These are phyloP conservation scores for Pipa parva DNA, from an alignment of 2,113 vertebrate genomes.

Conservation along the genomic window DNA sequence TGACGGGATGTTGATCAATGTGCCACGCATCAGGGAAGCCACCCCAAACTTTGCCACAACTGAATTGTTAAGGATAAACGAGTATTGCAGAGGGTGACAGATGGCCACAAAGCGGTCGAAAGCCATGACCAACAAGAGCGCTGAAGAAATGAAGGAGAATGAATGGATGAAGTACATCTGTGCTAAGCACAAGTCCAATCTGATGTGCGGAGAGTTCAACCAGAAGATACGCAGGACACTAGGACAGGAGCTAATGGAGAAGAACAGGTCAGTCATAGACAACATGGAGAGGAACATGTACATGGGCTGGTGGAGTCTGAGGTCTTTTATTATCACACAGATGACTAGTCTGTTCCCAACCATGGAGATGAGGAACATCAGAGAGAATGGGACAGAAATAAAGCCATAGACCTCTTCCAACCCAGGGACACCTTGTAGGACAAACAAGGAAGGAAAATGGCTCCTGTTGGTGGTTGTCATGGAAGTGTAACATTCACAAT, in stretches of 20 bases:
- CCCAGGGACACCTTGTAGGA: constrained; percentile 10
- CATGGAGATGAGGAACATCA: constrained; percentile 8
- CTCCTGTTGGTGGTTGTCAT: too few relatives aligned
- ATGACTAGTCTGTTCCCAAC: constrained; percentile 15
- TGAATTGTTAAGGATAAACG: constrained; percentile 4
- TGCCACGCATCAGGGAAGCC: neutral
- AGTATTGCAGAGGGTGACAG: constrained; percentile 32
- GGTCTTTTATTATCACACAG: neutral
- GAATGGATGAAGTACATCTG: constrained; percentile 35
- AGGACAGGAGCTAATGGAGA: constrained; percentile 15
- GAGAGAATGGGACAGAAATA: constrained; percentile 8
- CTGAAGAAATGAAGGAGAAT: constrained; percentile 23
- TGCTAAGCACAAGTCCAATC: constrained; percentile 10
- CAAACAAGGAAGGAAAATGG: neutral
- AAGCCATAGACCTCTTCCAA: constrained; percentile 2
- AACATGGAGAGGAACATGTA: constrained; percentile 27
- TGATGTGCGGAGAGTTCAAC: constrained; percentile 2
- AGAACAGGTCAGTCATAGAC: constrained; percentile 23
- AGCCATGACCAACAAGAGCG: constrained; percentile 26
- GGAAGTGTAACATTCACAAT: too few relatives aligned
- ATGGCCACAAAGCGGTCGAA: constrained; percentile 40
- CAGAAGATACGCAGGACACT: constrained; percentile 33
- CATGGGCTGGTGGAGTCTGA: constrained; percentile 25
- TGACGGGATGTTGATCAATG: neutral
- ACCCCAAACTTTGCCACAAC: constrained; percentile 13